These are phyloP conservation scores for Callipepla californica DNA, from an alignment of 2,113 vertebrate genomes.

Conservation along the genomic window DNA sequence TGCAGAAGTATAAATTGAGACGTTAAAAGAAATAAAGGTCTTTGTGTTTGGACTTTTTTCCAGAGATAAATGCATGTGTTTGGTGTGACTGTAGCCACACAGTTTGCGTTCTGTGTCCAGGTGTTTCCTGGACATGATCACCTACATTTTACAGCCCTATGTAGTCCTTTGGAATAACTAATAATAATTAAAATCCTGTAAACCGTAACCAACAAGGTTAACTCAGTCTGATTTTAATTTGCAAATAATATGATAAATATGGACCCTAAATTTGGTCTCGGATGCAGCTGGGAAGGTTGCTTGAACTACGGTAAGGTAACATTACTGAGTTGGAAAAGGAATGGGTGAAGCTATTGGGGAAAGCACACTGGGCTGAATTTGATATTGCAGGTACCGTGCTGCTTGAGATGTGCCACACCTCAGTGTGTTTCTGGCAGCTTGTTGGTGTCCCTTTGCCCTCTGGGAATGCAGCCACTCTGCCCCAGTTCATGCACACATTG, in stretches of 20 bases:
- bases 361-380: background rate
- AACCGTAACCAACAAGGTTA: slow-evolving; percentile 64
- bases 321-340: background rate
- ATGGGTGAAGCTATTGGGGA: background rate
- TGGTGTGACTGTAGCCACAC: background rate
- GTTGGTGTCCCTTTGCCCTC: background rate
- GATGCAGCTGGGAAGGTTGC: background rate
- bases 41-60: background rate
- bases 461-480: background rate
- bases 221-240: slow-evolving; percentile 33
- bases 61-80: background rate
- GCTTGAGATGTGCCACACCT: background rate
- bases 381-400: background rate
- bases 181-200: slow-evolving; percentile 44
- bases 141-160: slow-evolving; percentile 75
- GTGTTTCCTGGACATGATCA: background rate
- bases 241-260: background rate
- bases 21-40: background rate
- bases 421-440: background rate
- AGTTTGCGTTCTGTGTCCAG: background rate
- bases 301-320: slow-evolving; percentile 26
- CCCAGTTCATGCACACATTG: background rate
- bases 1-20: background rate
- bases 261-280: slow-evolving; percentile 4
- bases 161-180: slow-evolving; percentile 61